A percentile compares a stretch with the other conserved stretches of the same genome.
phyloP scores from a whole-genome alignment of 2,113 vertebrate genomes.

The Tyto alba region DNA sequence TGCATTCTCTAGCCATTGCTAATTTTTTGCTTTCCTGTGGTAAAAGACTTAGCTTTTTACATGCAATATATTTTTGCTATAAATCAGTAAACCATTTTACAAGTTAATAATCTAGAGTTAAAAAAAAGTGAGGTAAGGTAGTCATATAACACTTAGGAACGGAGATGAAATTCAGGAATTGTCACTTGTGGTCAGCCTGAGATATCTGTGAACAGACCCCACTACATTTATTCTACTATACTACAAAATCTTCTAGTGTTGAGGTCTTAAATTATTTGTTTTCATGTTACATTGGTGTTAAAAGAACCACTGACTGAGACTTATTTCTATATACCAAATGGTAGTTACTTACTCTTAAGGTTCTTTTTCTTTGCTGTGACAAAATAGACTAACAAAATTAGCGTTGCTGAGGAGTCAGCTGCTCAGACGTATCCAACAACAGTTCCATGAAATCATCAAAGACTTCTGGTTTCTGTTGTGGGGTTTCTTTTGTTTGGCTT shows the following conservation, averaged over 20 bases:
- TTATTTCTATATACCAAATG: neutral
- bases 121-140: neutral
- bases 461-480: neutral
- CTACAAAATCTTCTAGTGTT: neutral
- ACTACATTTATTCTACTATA: neutral
- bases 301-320: neutral
- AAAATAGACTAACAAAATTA: neutral
- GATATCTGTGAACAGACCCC: neutral
- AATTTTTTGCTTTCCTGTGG: neutral
- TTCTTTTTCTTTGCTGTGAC: neutral
- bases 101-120: neutral
- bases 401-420: neutral
- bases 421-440: neutral
- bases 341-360: neutral
- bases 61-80: neutral
- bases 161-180: neutral
- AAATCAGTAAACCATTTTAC: neutral
- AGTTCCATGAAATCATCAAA: neutral
- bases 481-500: too few relatives aligned
- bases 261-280: neutral
- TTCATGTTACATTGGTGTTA: neutral
- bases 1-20: neutral
- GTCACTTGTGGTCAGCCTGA: neutral
- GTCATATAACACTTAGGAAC: neutral
- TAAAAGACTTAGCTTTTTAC: neutral